Percentiles rank a stretch among this genome's conserved stretches.
Evolutionary conservation across 2,888 invertebrate species (phyloP).

Genomic region (Aleiodes leptofemur): DNA sequence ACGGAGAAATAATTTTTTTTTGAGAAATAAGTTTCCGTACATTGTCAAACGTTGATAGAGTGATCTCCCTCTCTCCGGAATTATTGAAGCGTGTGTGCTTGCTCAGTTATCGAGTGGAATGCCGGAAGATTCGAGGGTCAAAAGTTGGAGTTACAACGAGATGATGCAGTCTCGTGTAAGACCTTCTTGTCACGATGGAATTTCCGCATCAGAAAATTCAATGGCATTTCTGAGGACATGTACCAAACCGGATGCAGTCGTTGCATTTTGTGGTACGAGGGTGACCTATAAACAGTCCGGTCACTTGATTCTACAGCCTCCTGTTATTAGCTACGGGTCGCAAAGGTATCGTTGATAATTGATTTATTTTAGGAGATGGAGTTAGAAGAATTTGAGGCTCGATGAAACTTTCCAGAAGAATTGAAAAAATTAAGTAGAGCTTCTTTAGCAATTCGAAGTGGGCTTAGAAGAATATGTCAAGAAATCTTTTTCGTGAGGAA

Average conservation of each 20-base stretch:
- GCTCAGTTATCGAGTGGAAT: conserved; percentile 38
- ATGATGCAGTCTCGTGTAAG: conserved; percentile 21
- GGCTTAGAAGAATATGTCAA: too few relatives aligned
- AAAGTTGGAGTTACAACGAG: conserved; percentile 59
- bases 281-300: conserved; percentile 48
- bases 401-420: too few relatives aligned
- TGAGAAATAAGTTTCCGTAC: background rate
- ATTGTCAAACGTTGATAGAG: conserved; percentile 20
- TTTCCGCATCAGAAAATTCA: conserved; percentile 59
- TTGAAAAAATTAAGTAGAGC: too few relatives aligned
- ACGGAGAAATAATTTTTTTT: background rate
- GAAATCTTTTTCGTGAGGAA: too few relatives aligned
- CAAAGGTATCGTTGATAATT: conserved; percentile 55
- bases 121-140: conserved; percentile 53
- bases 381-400: background rate
- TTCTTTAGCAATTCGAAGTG: too few relatives aligned
- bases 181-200: conserved; percentile 52
- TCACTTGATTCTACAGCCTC: conserved; percentile 50
- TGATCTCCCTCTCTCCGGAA: background rate
- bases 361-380: background rate
- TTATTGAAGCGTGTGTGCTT: conserved; percentile 24
- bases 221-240: conserved; percentile 41
- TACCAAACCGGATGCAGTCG: conserved; percentile 32
- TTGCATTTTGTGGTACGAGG: conserved; percentile 53
- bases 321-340: conserved; percentile 51